These are phyloP conservation scores for Dryobates pubescens DNA, from an alignment of 2,797 vertebrate genomes.

Conservation along the genomic window DNA sequence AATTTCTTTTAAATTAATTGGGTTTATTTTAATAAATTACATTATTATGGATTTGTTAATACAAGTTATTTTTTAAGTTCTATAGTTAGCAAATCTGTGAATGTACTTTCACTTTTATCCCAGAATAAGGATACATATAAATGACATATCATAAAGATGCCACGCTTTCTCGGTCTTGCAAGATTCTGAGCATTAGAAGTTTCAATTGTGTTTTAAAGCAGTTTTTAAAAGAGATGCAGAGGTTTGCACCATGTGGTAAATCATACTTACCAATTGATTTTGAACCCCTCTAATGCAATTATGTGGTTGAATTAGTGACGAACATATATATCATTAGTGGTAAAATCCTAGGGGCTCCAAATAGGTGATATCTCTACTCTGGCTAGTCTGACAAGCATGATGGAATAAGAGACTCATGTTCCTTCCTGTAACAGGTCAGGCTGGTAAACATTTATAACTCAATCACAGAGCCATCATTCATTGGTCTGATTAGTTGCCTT, in stretches of 20 bases:
- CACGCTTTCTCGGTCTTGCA: background rate
- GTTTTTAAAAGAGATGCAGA: background rate
- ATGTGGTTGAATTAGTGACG: background rate
- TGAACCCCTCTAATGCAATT: background rate
- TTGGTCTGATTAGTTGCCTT: background rate
- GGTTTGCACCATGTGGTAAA: background rate
- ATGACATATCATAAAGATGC: background rate
- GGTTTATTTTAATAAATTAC: background rate
- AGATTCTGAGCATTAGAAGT: background rate
- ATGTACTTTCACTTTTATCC: background rate
- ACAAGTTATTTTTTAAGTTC: background rate
- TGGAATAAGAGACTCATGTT: accelerated
- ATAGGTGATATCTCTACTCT: background rate
- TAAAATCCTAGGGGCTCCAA: background rate
- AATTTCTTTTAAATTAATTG: background rate
- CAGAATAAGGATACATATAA: background rate
- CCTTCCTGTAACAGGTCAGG: background rate
- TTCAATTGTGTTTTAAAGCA: background rate
- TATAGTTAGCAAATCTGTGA: background rate
- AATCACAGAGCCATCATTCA: background rate
- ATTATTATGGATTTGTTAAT: background rate
- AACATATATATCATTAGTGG: background rate
- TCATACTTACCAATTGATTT: background rate
- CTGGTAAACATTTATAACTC: background rate
- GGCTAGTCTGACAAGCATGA: background rate